Evolutionary conservation across 2,797 vertebrate species (phyloP).

Genomic region (Tokudaia muenninki): DNA sequence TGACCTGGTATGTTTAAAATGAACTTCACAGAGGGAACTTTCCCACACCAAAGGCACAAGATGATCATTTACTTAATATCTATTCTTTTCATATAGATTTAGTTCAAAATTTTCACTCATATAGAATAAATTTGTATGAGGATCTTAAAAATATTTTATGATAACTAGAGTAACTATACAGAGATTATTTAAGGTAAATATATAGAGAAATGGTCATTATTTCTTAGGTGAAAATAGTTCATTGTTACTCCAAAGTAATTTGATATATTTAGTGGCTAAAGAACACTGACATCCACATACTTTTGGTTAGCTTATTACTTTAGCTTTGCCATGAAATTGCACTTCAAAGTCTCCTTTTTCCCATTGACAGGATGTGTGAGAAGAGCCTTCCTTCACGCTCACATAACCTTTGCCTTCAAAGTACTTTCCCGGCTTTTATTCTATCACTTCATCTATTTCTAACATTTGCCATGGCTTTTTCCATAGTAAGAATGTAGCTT

Average conservation of each 20-base stretch:
- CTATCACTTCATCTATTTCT: slow-evolving; percentile 85
- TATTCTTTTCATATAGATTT: slow-evolving; percentile 17
- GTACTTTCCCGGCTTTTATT: slow-evolving; percentile 86
- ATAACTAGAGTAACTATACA: background rate
- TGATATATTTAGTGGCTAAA: background rate
- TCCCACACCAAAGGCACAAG: background rate
- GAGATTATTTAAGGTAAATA: background rate
- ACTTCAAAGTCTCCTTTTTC: slow-evolving; percentile 80
- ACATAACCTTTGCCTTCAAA: slow-evolving; percentile 87
- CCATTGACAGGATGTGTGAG: slow-evolving; percentile 75
- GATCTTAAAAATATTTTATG: background rate
- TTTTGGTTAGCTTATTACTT: slow-evolving; percentile 69
- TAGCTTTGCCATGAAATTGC: slow-evolving; percentile 82
- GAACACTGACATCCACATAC: slow-evolving; percentile 58
- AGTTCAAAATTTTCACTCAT: slow-evolving; percentile 35
- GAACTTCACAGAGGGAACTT: background rate
- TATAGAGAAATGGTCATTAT: slow-evolving; percentile 51
- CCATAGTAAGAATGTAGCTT: slow-evolving; percentile 68
- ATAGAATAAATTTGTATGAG: background rate
- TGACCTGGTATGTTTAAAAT: background rate
- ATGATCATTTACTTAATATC: slow-evolving; percentile 22
- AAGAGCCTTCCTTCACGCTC: slow-evolving; percentile 81
- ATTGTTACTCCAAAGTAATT: background rate
- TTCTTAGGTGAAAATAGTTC: background rate
- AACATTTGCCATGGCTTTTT: slow-evolving; percentile 83